Evolutionary conservation across 2,888 invertebrate species (phyloP), one percentile per base, ranked within the genome.

Genomic region (Athrips mouffetella): DNA sequence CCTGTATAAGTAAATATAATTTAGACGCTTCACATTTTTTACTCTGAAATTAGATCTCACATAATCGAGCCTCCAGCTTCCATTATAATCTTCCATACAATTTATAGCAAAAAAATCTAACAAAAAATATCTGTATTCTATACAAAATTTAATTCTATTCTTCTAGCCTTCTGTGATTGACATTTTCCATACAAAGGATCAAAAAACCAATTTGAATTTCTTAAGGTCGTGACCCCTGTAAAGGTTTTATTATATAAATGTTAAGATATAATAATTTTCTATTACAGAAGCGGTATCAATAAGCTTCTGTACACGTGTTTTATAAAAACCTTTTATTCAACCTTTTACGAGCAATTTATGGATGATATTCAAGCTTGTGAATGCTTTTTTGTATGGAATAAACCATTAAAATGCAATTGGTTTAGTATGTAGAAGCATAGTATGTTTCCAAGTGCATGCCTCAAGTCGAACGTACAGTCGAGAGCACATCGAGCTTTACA

Each of bases 271-370:
- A n/a, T 13, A 2, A 33, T 8, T 13, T 6, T 16, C 13, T 33
- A 33, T 13, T 15, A 7, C 31, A 33, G 15, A 8, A 33, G 15
- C 15, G 2, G 11, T 2, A 5, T 7, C 16, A 11, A 13, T 8
- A 35, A 40, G 40, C 40, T 40, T 40, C 40, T 23, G 40, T 40
- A 8, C 23, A 40, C 40, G 40, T 40, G 40, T 23, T 18, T 40
- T 13, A 25, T 8, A 40, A 25, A 40, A 40, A 40, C 1, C 13
- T 15, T 16, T 33, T 13, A 33, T 33, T 16, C 11, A 33, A 33
- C 11, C n/a, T 33, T 33, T 33, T 33, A 33, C 16, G 33, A 33
- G 3, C 8, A 5, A 30, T 30, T 33, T 16, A 15, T 13, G 16
- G 3, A 33, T 33, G 33, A 8, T 33, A 33, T 33, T 33, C 4